Base-by-base conservation (phyloP, 2,888 invertebrate genomes). In the Vanessa cardui region DNA sequence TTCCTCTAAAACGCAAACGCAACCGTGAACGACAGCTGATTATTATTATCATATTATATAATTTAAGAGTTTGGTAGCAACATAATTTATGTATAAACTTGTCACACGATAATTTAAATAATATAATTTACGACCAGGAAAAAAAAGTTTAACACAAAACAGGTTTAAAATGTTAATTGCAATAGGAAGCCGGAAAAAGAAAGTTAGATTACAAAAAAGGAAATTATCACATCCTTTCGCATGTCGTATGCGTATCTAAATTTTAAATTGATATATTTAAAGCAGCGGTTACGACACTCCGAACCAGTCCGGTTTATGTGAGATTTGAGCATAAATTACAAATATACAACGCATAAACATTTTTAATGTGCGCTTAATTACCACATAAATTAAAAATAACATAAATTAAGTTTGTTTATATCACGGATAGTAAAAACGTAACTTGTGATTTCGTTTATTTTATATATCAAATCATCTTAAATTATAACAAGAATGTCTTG, bases 141-240 rank as follows among this genome's bases (percentile, higher is more conserved):
- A 54, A 54, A 54, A 54, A 8, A 4, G 18, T 39, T 33, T 12
- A 39, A 39, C 39, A 18, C 39, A 9, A 39, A 56, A 49, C 52
- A 58, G 15, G 45, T 52, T 52, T 52, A 21, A 50, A 47, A 46
- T 65, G 46, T 45, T 44, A 15, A 54, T 56, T 39, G 46, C 33
- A n/a, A 61, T 64, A 59, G 52, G 64, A 49, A 64, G 64, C 50
- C 61, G 64, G 68, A 68, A 70, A 64, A 64, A 68, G 70, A 70
- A 70, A 70, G 70, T 68, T 18, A 62, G 59, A 62, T 60, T 33
- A 45, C 21, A 67, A 58, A 62, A 59, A 68, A 68, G 64, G 70
- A 68, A 70, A 68, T 68, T 64, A 66, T 46, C 18, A 68, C 62
- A 70, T 70, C 68, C 70, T 70, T 64, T 62, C 58, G 45, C 58